Base-by-base conservation (phyloP, 2,888 invertebrate genomes). In the Microdon myrmicae region DNA sequence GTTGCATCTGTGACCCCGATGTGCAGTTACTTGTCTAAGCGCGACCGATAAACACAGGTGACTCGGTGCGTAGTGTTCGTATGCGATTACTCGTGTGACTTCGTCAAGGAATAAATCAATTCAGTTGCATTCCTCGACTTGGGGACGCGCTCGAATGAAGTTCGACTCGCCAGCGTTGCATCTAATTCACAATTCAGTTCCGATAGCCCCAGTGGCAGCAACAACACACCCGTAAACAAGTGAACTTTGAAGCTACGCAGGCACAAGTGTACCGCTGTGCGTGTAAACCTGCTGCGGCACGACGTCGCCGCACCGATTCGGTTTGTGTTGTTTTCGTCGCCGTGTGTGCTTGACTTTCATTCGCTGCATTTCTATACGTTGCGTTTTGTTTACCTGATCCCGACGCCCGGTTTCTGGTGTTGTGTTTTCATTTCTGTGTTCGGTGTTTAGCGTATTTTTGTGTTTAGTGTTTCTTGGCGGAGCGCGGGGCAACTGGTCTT, bases 161-260 rank as follows among this genome's bases (percentile, higher is more conserved):
- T n/a, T n/a, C n/a, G n/a, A n/a, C n/a, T n/a, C n/a, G n/a, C n/a
- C n/a, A n/a, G n/a, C n/a, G n/a, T n/a, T n/a, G 20, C 35, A 13
- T 49, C 32, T 16, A 39, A 41, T n/a, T 8, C 20, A 9, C 38
- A 39, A 47, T 35, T 54, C 48, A 31, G 56, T 47, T 56, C n/a
- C 58, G 44, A 37, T 47, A 10, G n/a, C 53, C 64, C 41, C 45
- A 58, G 56, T 43, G 47, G 64, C 44, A 38, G 17, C 41, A 41
- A 49, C 55, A 41, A 56, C 44, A 55, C 37, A 61, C 55, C 20
- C 39, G 61, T 61, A 61, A 64, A 64, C 64, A 64, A 64, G 64
- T 64, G 64, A 61, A 56, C 37, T 39, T 43, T 31, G 17, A 37
- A 48, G 48, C 8, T 44, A 44, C 54, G 26, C 28, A 32, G 32